Evolutionary conservation across 2,797 vertebrate species (phyloP), one percentile per base, ranked within the genome.

Genomic region (Hoplostethus atlanticus): DNA sequence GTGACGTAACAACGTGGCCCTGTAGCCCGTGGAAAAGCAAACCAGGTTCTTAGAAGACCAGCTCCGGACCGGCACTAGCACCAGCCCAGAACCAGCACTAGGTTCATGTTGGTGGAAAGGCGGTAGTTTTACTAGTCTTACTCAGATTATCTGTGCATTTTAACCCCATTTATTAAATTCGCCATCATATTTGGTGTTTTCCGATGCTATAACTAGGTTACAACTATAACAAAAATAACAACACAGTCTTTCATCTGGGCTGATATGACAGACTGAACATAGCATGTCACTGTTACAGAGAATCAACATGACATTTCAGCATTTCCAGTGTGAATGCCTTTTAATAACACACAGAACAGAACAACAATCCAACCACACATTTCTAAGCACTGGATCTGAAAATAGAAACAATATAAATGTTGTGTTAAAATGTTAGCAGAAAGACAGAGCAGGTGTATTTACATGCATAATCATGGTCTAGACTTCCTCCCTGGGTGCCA

Each of bases 401-500:
- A 71, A 76, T 64, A 79, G 76, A 77, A 81, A 68, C 48, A 62
- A 53, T 17, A 31, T 60, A 40, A 42, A 46, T 64, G 71, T 36
- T 72, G 71, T 57, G 64, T 73, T 85, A 44, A 85, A 71, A 51
- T 50, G 63, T 64, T n/a, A 51, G 16, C 70, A 69, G 75, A 50
- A 75, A 70, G 77, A 68, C 36, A 64, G 71, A 76, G 85, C 89
- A 88, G 84, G 87, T 91, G 85, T 82, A 79, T 90, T 86, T 86
- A 85, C 74, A 80, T 85, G 75, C 63, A 46, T 87, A 88, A 89
- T 89, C 76, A 85, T 12, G 66, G 90, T 91, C 89, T 92, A 90
- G 86, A 91, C 85, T 64, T 11, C 13, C 84, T 79, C 87, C 81
- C 76, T 80, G 76, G 75, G 84, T 80, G 83, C 84, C 81, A 88